A percentile compares a stretch with the other conserved stretches of the same genome.
Evolutionary conservation across 2,113 vertebrate species (phyloP).

Genomic region (Larimichthys polyactis): DNA sequence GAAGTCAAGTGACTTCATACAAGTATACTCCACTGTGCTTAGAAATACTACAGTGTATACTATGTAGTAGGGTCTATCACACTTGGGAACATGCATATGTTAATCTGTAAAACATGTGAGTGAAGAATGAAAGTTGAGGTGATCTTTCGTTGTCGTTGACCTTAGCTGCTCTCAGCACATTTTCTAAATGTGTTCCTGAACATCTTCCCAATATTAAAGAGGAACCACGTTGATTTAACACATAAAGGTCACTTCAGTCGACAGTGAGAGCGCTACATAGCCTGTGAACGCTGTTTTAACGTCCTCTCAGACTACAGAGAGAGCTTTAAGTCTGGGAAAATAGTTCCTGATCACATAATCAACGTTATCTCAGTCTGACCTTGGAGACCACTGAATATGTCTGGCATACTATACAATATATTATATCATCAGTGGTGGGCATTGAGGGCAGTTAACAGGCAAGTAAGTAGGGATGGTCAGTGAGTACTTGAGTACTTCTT

Average conservation of each 20-base stretch:
- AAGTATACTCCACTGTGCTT: neutral
- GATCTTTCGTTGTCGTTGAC: neutral
- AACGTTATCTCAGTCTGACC: neutral
- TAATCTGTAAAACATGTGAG: neutral
- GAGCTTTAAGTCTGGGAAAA: neutral
- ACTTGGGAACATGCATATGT: neutral
- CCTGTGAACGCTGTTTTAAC: neutral
- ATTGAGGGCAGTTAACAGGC: too few species aligned
- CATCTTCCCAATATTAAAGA: neutral
- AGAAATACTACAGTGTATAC: neutral
- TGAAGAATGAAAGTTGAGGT: neutral
- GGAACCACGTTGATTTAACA: neutral
- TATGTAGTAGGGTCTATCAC: neutral
- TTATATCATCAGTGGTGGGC: neutral
- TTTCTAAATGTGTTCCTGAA: neutral
- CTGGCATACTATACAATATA: neutral
- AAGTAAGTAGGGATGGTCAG: too few species aligned
- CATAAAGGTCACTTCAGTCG: neutral
- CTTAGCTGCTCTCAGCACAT: neutral
- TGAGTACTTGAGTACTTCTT: too few species aligned
- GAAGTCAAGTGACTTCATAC: neutral
- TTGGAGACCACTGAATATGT: neutral
- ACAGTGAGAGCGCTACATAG: neutral
- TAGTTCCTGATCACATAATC: neutral
- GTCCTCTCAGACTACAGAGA: neutral